phyloP scores from a whole-genome alignment of 2,113 vertebrate genomes.

The Camelus bactrianus region DNA sequence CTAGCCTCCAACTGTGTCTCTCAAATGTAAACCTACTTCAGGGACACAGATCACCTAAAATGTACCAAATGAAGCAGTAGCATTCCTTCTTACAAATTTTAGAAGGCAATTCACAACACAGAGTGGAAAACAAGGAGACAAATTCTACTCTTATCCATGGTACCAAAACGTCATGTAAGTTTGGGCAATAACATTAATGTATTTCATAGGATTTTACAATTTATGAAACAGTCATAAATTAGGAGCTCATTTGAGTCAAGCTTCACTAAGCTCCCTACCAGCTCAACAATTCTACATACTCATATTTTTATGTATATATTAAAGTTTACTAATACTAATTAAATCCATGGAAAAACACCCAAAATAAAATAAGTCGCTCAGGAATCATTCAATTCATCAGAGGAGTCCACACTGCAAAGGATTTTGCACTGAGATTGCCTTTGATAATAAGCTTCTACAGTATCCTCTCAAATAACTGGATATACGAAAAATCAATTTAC shows the following conservation, averaged over 20 bases:
- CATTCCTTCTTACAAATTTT: neutral
- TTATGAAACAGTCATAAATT: neutral
- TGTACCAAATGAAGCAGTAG: neutral
- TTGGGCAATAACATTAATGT: neutral
- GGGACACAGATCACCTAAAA: neutral
- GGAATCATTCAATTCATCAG: constrained; percentile 2
- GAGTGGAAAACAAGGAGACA: neutral
- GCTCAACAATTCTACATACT: neutral
- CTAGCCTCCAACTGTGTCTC: neutral
- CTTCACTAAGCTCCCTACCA: neutral
- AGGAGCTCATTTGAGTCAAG: neutral
- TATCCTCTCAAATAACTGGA: neutral
- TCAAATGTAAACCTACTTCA: neutral
- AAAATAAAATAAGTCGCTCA: constrained; percentile 24
- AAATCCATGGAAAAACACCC: neutral
- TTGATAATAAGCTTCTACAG: neutral
- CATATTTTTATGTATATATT: neutral
- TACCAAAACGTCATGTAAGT: neutral
- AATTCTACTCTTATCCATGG: neutral
- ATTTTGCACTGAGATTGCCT: constrained; percentile 22
- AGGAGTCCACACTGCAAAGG: neutral
- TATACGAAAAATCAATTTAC: neutral
- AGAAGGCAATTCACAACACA: neutral
- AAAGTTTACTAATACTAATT: neutral
- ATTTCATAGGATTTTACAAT: neutral